Conservation (phyloP, 30 jellyfish, hydroid and myxozoan genomes). For the Mastigias papua region DNA sequence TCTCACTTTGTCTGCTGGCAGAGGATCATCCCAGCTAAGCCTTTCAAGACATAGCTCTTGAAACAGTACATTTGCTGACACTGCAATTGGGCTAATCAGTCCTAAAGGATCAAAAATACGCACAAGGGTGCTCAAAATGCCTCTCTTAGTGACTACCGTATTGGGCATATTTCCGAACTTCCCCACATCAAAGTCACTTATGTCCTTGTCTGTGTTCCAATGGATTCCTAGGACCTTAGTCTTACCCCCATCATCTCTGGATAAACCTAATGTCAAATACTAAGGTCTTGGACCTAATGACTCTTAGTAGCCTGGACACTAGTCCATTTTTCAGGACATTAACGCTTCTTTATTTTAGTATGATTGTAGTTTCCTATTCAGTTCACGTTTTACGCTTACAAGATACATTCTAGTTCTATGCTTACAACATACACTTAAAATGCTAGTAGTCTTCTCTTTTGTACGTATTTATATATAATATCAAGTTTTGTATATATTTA, state of each 20-base stretch:
- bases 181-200: constrained; percentile 26
- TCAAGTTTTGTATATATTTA: no score
- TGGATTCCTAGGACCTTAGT: constrained; percentile 51
- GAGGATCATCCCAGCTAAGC: constrained; percentile 40
- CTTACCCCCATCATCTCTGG: constrained; percentile 10
- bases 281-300: no score
- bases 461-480: no score
- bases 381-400: no score
- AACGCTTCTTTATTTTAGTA: no score
- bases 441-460: no score
- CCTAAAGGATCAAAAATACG: constrained; percentile 47
- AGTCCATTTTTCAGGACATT: no score
- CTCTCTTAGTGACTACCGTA: constrained; percentile 41
- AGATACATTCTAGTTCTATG: no score
- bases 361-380: no score
- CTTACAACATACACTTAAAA: no score
- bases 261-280: neutral
- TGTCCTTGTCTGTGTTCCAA: constrained; percentile 50
- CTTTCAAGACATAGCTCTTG: constrained; percentile 5
- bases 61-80: constrained; percentile 25
- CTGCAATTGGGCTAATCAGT: constrained; percentile 33
- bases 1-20: constrained; percentile 29
- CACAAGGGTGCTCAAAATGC: constrained; percentile 53
- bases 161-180: constrained; percentile 7
- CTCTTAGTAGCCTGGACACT: no score